Conservation (phyloP, 2,888 invertebrate genomes). For the Agrotis segetum region DNA sequence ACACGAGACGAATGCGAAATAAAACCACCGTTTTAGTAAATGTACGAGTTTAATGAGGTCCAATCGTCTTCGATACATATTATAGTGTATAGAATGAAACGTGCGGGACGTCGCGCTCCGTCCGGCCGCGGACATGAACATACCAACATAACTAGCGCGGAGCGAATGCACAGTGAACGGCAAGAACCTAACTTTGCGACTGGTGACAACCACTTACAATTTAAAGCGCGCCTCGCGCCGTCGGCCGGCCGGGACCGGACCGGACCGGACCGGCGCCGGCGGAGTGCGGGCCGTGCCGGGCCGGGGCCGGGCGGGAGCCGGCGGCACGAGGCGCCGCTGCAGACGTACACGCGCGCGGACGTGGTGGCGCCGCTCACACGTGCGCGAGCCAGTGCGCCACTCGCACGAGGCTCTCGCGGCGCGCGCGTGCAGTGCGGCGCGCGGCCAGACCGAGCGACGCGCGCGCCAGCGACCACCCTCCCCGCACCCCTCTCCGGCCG, state of each 20-base stretch:
- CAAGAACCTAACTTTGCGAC: constrained; percentile 64
- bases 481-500: constrained; percentile 25
- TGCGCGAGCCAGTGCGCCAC: constrained; percentile 57
- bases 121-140: constrained; percentile 82
- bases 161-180: constrained; percentile 64
- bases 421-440: constrained; percentile 45
- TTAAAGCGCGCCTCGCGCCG: constrained; percentile 19
- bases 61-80: constrained; percentile 83
- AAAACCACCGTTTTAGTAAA: constrained; percentile 85
- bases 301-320: not conserved
- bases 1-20: constrained; percentile 76
- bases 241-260: not conserved
- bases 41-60: constrained; percentile 88
- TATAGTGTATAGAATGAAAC: constrained; percentile 37
- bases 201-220: constrained; percentile 56
- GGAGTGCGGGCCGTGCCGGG: constrained; percentile 8
- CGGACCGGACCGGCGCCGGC: not conserved
- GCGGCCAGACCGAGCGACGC: not conserved
- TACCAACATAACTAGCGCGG: constrained; percentile 84
- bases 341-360: not conserved
- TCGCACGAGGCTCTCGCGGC: constrained; percentile 28
- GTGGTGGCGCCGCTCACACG: constrained; percentile 43
- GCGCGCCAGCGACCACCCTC: constrained; percentile 22
- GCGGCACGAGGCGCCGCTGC: not conserved
- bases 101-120: constrained; percentile 51